These are phyloP conservation scores for Saccostrea echinata DNA, from an alignment of 1,140 invertebrate species.

Conservation along the genomic window DNA sequence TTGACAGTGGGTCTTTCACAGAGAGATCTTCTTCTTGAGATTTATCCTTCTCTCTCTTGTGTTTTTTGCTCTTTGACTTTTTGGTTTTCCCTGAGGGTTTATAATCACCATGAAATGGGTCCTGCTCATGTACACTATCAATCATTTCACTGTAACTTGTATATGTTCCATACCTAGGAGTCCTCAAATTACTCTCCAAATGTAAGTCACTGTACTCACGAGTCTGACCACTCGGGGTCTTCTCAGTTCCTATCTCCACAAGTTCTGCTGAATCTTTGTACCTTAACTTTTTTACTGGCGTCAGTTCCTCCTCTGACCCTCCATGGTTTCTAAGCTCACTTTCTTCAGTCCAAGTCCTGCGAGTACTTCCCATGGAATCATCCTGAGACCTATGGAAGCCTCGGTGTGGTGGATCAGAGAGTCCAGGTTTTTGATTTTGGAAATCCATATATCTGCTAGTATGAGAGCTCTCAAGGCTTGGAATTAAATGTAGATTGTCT, in stretches of 20 bases:
- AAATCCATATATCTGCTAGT: constrained; percentile 23
- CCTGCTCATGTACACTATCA: constrained; percentile 46
- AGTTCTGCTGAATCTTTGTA: not conserved
- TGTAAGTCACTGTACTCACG: constrained; percentile 46
- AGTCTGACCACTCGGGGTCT: constrained; percentile 39
- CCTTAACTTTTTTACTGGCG: constrained; percentile 45
- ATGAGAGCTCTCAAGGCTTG: constrained; percentile 44
- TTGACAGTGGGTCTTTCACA: not conserved
- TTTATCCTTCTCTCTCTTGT: constrained; percentile 44
- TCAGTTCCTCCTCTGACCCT: not conserved
- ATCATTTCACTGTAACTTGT: constrained; percentile 57
- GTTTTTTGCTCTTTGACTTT: constrained; percentile 47
- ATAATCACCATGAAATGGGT: constrained; percentile 57
- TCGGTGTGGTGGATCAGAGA: constrained; percentile 42
- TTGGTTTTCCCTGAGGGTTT: constrained; percentile 55
- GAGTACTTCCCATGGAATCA: not conserved
- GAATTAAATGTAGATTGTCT: constrained; percentile 53
- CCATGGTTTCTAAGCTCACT: not conserved
- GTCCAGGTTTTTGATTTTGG: not conserved
- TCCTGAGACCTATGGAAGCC: not conserved
- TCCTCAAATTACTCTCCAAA: constrained; percentile 49
- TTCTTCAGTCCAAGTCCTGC: not conserved
- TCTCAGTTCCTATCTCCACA: not conserved
- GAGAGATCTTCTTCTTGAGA: constrained; percentile 3
- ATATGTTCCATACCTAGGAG: constrained; percentile 54